These are phyloP conservation scores for Blastomussa wellsi DNA, from an alignment of 92 coral and sea anemone species.

Conservation along the genomic window DNA sequence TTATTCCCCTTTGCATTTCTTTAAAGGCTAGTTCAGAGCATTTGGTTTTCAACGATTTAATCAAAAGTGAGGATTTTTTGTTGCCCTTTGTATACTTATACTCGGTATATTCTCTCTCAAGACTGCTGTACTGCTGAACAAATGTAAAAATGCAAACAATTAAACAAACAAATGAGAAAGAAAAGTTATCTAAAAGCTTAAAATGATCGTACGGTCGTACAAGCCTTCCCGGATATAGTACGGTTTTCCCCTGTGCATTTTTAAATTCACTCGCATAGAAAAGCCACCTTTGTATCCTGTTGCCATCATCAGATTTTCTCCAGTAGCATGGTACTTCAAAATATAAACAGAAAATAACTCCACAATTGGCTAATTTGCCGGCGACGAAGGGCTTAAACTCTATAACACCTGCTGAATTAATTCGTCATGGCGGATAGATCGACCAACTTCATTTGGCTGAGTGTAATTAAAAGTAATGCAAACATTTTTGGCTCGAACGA, in stretches of 20 bases:
- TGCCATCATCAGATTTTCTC: neutral
- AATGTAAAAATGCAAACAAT: neutral
- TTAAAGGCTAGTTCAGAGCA: too few relatives aligned
- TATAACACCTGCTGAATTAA: neutral
- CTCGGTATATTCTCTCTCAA: too few relatives aligned
- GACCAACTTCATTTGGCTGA: neutral
- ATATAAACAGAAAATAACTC: neutral
- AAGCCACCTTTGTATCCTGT: neutral
- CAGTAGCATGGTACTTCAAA: neutral
- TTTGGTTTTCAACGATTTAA: too few relatives aligned
- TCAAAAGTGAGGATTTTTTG: too few relatives aligned
- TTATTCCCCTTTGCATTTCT: neutral
- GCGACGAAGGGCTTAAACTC: neutral
- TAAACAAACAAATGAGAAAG: neutral
- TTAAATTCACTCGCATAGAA: too few relatives aligned
- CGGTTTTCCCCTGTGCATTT: too few relatives aligned
- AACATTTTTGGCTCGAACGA: neutral
- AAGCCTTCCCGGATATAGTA: too few relatives aligned
- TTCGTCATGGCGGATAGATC: neutral
- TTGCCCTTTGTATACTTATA: too few relatives aligned
- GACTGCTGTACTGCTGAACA: neutral
- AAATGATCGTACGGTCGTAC: too few relatives aligned
- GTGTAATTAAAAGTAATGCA: neutral
- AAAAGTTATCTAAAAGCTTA: too few relatives aligned
- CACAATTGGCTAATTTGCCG: neutral